Percentiles rank a stretch among this genome's conserved stretches.
Evolutionary conservation across 2,888 invertebrate species (phyloP).

Genomic region (Petrolisthes manimaculis): DNA sequence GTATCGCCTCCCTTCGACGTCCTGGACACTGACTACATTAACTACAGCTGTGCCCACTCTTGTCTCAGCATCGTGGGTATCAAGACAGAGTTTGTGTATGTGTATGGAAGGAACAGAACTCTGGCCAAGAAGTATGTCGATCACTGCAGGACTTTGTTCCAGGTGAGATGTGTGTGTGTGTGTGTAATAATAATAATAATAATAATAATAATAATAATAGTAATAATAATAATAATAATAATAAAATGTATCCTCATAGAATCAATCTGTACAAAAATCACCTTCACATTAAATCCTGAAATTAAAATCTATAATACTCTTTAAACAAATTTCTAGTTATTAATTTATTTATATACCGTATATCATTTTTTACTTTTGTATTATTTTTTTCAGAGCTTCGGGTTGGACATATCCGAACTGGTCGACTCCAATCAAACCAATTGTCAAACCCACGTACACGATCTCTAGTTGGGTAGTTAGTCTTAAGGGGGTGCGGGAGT

Average conservation of each 20-base stretch:
- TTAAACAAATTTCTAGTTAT: not conserved
- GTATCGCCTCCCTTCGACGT: slow-evolving; percentile 37
- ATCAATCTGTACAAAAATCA: too few relatives aligned
- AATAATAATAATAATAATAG: too few relatives aligned
- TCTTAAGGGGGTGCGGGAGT: too few relatives aligned
- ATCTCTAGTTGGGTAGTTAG: too few relatives aligned
- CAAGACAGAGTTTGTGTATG: slow-evolving; percentile 40
- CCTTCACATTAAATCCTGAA: too few relatives aligned
- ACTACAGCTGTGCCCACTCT: slow-evolving; percentile 34
- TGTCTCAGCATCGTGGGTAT: slow-evolving; percentile 30
- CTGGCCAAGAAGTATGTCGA: not conserved
- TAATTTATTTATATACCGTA: not conserved
- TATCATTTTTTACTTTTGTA: not conserved
- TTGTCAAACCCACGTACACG: not conserved
- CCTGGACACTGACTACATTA: slow-evolving; percentile 38
- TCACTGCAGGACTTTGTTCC: slow-evolving; percentile 30
- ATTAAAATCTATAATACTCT: too few relatives aligned
- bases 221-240: too few relatives aligned
- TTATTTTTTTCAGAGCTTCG: slow-evolving; percentile 30
- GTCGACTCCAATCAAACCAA: not conserved
- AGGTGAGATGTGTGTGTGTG: slow-evolving; percentile 15
- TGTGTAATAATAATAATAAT: too few relatives aligned
- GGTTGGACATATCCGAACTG: not conserved
- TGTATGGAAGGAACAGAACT: slow-evolving; percentile 32
- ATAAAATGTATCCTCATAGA: too few relatives aligned